A percentile compares a stretch with the other conserved stretches of the same genome.
Conservation (phyloP, 2,113 vertebrate species). For the Gavia stellata region DNA sequence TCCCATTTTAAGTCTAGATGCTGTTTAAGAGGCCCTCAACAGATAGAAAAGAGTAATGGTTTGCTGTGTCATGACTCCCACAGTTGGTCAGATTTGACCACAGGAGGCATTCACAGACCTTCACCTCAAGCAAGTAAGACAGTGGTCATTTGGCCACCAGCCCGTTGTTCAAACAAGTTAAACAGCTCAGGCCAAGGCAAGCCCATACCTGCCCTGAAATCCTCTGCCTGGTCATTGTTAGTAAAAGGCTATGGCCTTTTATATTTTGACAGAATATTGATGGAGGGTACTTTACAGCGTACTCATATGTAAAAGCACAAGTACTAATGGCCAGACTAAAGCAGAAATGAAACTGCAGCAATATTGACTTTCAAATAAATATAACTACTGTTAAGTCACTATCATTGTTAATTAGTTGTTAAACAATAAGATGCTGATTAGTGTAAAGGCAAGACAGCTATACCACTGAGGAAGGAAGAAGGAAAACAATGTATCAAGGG, state of each 20-base stretch:
- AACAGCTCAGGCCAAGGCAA: not conserved
- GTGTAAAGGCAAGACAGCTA: not conserved
- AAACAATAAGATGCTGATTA: not conserved
- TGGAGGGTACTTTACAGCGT: not conserved
- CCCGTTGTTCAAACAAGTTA: not conserved
- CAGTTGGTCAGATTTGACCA: not conserved
- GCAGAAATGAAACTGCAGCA: not conserved
- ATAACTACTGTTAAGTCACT: not conserved
- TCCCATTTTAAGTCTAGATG: not conserved
- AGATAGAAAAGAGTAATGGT: not conserved
- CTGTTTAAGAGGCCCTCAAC: not conserved
- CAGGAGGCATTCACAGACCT: not conserved
- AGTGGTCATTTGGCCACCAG: not conserved
- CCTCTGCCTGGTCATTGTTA: not conserved
- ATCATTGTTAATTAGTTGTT: not conserved
- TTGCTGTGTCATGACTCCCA: not conserved
- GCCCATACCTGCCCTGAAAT: not conserved
- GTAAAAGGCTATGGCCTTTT: not conserved
- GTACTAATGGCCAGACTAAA: not conserved
- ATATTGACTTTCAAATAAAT: not conserved
- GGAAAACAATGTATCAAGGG: not conserved
- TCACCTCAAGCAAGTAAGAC: not conserved
- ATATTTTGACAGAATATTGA: not conserved
- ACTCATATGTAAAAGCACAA: not conserved
- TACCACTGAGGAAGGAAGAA: not conserved